These are phyloP conservation scores for Sialis fuliginosa DNA, from an alignment of 2,888 invertebrate species.

Conservation along the genomic window DNA sequence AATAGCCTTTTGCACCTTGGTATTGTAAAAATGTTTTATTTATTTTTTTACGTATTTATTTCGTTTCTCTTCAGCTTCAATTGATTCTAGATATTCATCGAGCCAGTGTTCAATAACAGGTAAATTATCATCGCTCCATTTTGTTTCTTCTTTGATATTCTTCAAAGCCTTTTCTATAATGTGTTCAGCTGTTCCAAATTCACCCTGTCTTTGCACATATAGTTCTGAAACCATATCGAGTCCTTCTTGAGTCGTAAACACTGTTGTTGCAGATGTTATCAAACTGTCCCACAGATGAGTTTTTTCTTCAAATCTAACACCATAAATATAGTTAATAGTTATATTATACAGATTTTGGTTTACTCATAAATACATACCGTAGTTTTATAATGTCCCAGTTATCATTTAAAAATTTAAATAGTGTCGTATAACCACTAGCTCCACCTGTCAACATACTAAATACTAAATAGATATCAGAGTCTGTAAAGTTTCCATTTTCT, in stretches of 20 bases:
- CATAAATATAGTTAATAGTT: too few relatives aligned
- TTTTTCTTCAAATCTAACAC: constrained; percentile 41
- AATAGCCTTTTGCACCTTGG: too few relatives aligned
- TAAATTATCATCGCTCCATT: constrained; percentile 59
- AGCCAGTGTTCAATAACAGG: constrained; percentile 61
- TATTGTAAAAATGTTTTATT: too few relatives aligned
- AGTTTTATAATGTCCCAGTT: constrained; percentile 51
- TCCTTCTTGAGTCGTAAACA: constrained; percentile 58
- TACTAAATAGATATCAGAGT: constrained; percentile 56
- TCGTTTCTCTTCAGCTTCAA: constrained; percentile 10
- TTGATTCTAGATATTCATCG: constrained; percentile 29
- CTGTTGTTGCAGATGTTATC: constrained; percentile 53
- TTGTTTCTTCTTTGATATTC: constrained; percentile 54
- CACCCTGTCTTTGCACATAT: constrained; percentile 40
- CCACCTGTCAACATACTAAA: constrained; percentile 57
- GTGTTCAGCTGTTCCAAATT: constrained; percentile 56
- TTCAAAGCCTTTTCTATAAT: constrained; percentile 54
- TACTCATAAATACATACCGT: constrained; percentile 27
- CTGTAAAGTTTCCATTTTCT: constrained; percentile 53
- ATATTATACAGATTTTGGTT: too few relatives aligned
- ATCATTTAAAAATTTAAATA: constrained; percentile 51
- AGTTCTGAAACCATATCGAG: constrained; percentile 48
- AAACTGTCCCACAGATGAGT: constrained; percentile 61
- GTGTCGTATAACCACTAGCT: constrained; percentile 49
- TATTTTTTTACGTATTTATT: too few relatives aligned